Base-by-base conservation (phyloP, 2,888 invertebrate genomes). In the Malacosoma neustria region DNA sequence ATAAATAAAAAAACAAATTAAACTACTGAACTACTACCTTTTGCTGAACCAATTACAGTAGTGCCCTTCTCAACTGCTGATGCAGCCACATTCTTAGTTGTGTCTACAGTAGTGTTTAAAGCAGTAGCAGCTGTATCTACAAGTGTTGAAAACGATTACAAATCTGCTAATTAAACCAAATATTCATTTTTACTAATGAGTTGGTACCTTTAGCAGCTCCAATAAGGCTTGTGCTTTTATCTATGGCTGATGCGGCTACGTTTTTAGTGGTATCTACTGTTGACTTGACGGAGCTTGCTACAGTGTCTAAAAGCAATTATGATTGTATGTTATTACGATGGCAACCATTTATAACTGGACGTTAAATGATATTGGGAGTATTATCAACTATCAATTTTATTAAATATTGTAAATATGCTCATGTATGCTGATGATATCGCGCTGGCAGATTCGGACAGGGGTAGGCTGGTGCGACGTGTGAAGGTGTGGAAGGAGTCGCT, bases 61-160 rank as follows among this genome's bases (percentile, higher is more conserved):
- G 57, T 52, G 30, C 69, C 56, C 11, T 59, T 64, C 29, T 61
- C 65, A 30, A 60, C 46, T 13, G 66, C 70, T 4, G 65, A 54
- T 4, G 68, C 52, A 3, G 69, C 61, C 11, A 62, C 60, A 45
- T 59, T 69, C 50, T 72, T 77, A n/a, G 73, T 71, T 3, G 57
- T 58, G 35, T 75, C 73, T 57, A 74, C 61, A 11, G 73, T 69
- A 34, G 55, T 54, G 37, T 56, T 41, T 13, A 68, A 50, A 29
- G 72, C 65, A 38, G 54, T 69, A 33, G 62, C 42, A 22, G 72
- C 57, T 4, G 61, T 53, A 46, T 68, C 66, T 66, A 62, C 39
- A 52, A 55, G 11, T 14, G 5, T 13, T 14, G 14, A 30, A 33
- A 36, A 3, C 22, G 12, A 36, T 39, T 30, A 39, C 36, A 22